These are phyloP conservation scores for Apodemus sylvaticus DNA, from an alignment of 2,113 vertebrate genomes.

Conservation along the genomic window DNA sequence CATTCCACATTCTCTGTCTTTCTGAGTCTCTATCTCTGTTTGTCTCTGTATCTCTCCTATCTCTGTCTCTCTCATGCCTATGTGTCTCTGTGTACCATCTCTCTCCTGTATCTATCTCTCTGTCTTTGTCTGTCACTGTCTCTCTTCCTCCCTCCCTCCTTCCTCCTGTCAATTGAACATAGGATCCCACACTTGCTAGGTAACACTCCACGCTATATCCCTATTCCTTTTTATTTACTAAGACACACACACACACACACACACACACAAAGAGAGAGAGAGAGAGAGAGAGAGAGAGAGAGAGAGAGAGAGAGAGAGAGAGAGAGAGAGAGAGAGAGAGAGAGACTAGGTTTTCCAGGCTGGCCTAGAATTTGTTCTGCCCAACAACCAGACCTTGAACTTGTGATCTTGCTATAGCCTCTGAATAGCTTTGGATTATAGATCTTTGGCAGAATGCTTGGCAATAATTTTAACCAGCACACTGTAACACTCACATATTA, in stretches of 20 bases:
- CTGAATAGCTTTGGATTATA: background rate
- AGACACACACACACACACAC: too few species aligned
- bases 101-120: background rate
- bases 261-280: too few species aligned
- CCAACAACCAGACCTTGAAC: background rate
- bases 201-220: background rate
- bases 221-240: background rate
- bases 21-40: background rate
- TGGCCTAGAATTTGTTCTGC: background rate
- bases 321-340: background rate
- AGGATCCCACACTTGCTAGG: background rate
- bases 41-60: background rate
- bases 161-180: background rate
- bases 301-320: background rate
- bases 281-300: background rate
- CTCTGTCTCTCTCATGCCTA: background rate
- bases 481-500: background rate
- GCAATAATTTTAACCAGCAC: background rate
- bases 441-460: background rate
- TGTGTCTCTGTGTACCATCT: background rate
- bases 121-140: too few species aligned
- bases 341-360: background rate
- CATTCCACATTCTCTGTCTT: too few species aligned
- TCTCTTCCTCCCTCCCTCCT: background rate
- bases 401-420: background rate